Evolutionary conservation across 2,113 vertebrate species (phyloP).

Genomic region (Ailurus styani): DNA sequence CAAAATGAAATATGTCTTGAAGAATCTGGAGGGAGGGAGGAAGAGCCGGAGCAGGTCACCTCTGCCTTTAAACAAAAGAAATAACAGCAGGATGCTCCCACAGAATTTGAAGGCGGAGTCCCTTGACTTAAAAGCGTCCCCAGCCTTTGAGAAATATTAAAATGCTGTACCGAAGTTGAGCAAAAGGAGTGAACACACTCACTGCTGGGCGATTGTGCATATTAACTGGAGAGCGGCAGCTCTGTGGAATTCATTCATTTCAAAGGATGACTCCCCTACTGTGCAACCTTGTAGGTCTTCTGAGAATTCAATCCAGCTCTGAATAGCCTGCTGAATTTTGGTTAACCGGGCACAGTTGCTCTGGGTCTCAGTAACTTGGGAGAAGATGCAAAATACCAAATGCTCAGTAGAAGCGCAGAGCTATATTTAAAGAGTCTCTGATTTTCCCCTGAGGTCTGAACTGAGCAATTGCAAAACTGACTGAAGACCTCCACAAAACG

Average conservation of each 20-base stretch:
- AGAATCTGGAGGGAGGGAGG: neutral
- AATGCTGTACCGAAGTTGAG: constrained; percentile 62
- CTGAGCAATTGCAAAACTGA: neutral
- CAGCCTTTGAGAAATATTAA: constrained; percentile 69
- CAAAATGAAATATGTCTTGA: constrained; percentile 34
- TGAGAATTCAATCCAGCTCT: constrained; percentile 59
- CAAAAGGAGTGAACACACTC: constrained; percentile 32
- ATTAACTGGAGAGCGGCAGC: constrained; percentile 70
- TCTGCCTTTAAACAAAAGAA: constrained; percentile 69
- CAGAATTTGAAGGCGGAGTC: constrained; percentile 36
- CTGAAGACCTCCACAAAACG: neutral
- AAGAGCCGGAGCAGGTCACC: constrained; percentile 22
- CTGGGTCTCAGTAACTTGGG: constrained; percentile 31
- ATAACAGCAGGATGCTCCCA: constrained; percentile 27
- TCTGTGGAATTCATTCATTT: constrained; percentile 73
- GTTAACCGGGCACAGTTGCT: constrained; percentile 52
- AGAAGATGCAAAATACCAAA: constrained; percentile 44
- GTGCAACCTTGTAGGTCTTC: constrained; percentile 59
- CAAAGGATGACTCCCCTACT: constrained; percentile 70
- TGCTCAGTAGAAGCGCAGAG: neutral
- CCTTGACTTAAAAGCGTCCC: neutral
- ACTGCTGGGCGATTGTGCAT: constrained; percentile 63
- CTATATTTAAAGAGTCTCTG: neutral
- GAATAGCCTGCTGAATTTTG: constrained; percentile 52
- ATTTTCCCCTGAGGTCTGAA: neutral